Conservation (phyloP, 2,888 invertebrate genomes). For the Trachelus stipa region DNA sequence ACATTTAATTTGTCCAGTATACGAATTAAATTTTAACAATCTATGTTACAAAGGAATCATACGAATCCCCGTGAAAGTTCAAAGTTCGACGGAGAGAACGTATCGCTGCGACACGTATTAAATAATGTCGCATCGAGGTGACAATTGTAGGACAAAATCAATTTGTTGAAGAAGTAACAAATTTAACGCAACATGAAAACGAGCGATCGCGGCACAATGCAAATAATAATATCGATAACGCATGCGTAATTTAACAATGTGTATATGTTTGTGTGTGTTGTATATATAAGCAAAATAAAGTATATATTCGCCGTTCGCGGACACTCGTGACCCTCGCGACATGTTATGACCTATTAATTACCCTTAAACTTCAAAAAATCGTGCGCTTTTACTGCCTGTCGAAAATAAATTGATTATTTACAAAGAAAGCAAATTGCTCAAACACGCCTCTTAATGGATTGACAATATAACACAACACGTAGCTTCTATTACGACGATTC, state of each 20-base stretch:
- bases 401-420: neutral
- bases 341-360: slow-evolving; percentile 19
- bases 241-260: slow-evolving; percentile 22
- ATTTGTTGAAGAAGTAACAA: neutral
- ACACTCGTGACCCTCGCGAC: slow-evolving; percentile 26
- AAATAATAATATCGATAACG: neutral
- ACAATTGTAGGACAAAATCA: neutral
- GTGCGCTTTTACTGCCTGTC: slow-evolving; percentile 21
- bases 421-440: neutral
- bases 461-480: neutral
- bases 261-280: slow-evolving; percentile 9
- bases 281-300: slow-evolving; percentile 17
- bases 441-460: neutral
- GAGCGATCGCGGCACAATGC: neutral
- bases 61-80: neutral
- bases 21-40: neutral
- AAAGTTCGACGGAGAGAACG: neutral
- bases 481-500: neutral
- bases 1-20: neutral
- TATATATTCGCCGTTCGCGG: slow-evolving; percentile 32
- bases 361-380: slow-evolving; percentile 39
- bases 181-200: neutral
- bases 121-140: neutral
- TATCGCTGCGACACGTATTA: neutral
- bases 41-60: neutral